Percentiles rank a stretch among this genome's conserved stretches.
phyloP scores from a whole-genome alignment of 2,113 vertebrate genomes.

The Camelus dromedarius region DNA sequence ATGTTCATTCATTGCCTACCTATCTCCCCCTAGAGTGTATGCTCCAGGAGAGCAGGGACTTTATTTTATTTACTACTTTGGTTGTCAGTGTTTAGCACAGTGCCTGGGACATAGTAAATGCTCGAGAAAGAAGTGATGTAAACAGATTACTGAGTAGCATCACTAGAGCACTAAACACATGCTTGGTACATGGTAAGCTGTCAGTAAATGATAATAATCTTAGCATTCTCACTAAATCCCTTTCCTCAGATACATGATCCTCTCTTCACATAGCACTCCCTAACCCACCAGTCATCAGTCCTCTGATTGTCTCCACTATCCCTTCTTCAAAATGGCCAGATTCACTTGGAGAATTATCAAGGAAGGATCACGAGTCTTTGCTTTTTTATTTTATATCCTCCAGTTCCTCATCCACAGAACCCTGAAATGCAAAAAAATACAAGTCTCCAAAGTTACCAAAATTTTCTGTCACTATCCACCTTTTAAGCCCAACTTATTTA shows the following conservation, averaged over 20 bases:
- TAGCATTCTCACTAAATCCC: neutral
- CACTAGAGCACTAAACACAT: neutral
- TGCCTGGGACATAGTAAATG: neutral
- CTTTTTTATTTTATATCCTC: neutral
- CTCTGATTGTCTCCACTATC: neutral
- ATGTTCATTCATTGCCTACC: neutral
- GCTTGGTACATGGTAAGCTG: neutral
- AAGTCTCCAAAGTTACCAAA: neutral
- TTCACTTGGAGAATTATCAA: constrained; percentile 20
- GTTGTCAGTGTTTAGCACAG: neutral
- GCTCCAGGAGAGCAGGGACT: neutral
- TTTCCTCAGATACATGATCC: neutral
- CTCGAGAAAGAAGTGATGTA: neutral
- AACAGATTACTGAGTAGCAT: constrained; percentile 1
- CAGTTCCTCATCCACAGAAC: neutral
- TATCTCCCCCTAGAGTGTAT: neutral
- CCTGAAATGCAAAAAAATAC: constrained; percentile 14
- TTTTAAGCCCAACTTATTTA: neutral
- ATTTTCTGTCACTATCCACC: neutral
- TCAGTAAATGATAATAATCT: neutral
- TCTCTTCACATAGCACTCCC: neutral
- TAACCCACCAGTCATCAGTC: neutral
- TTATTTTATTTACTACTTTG: neutral
- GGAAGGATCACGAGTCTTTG: neutral
- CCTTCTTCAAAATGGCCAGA: neutral